Evolutionary conservation across 23 tunicate genomes (phyloP).

Genomic region (Trididemnum clinides): DNA sequence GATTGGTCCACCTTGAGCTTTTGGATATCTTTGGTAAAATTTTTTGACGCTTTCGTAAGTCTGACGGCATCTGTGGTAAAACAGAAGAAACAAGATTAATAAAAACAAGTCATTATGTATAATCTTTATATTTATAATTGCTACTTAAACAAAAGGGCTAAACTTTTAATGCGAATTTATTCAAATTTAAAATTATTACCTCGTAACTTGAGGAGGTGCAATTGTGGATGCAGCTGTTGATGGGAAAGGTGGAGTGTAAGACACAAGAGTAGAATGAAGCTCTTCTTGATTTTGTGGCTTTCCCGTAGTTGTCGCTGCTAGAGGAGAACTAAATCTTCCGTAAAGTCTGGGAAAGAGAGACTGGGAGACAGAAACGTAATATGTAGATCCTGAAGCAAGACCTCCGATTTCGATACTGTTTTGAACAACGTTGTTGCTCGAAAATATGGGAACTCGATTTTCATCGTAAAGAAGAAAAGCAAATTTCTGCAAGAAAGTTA

Average conservation of each 20-base stretch:
- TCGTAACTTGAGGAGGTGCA: background rate
- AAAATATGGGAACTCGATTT: background rate
- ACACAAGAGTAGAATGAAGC: background rate
- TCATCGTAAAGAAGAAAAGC: conserved; percentile 9
- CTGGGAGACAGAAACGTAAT: background rate
- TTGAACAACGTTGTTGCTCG: background rate
- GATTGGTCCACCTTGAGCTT: background rate
- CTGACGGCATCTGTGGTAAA: conserved; percentile 12
- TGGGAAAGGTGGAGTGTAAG: background rate
- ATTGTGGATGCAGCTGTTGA: background rate
- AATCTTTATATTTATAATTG: too few species aligned
- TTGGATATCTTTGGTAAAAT: background rate
- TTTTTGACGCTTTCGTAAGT: conserved; percentile 3
- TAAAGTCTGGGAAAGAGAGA: background rate
- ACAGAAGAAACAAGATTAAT: too few species aligned
- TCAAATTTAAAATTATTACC: too few species aligned
- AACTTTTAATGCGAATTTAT: too few species aligned
- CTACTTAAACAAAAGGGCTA: too few species aligned
- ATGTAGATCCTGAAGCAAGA: conserved; percentile 3
- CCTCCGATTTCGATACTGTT: background rate
- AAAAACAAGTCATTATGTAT: too few species aligned
- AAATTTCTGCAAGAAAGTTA: background rate
- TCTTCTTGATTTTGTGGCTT: background rate
- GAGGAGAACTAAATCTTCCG: background rate
- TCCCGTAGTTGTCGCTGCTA: background rate